Conservation (phyloP, 30 jellyfish, hydroid and myxozoan genomes). For the Aurelia sp. region DNA sequence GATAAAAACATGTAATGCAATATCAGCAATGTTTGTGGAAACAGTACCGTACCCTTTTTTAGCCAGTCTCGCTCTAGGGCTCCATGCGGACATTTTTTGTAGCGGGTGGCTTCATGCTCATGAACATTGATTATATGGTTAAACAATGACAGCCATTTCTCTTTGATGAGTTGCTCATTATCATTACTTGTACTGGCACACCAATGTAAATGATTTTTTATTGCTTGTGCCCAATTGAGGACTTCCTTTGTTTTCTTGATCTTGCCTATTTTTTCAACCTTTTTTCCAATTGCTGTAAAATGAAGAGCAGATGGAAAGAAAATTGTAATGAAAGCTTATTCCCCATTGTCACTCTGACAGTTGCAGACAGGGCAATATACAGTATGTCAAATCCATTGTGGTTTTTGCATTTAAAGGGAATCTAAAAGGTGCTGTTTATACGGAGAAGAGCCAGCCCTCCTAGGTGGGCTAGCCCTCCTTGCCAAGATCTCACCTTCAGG, state of each 20-base stretch:
- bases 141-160: constrained; percentile 48
- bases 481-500: no score
- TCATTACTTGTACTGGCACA: constrained; percentile 51
- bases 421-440: no score
- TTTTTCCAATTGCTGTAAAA: constrained; percentile 28
- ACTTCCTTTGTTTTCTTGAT: constrained; percentile 17
- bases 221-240: constrained; percentile 20
- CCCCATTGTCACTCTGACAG: no score
- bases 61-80: constrained; percentile 33
- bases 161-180: constrained; percentile 23
- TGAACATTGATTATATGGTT: constrained; percentile 38
- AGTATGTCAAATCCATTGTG: no score
- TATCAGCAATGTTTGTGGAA: not conserved
- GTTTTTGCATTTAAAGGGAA: no score
- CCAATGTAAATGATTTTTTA: constrained; percentile 55
- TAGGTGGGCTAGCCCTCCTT: no score
- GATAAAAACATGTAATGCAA: not conserved
- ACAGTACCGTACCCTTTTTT: constrained; percentile 13
- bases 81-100: constrained; percentile 25
- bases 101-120: constrained; percentile 10
- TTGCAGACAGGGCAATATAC: no score
- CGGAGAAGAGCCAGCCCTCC: no score
- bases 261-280: constrained; percentile 17
- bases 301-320: no score
- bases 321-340: no score